A percentile compares a stretch with the other conserved stretches of the same genome.
These are phyloP conservation scores for Rissa tridactyla DNA, from an alignment of 2,113 vertebrate genomes.

Conservation along the genomic window DNA sequence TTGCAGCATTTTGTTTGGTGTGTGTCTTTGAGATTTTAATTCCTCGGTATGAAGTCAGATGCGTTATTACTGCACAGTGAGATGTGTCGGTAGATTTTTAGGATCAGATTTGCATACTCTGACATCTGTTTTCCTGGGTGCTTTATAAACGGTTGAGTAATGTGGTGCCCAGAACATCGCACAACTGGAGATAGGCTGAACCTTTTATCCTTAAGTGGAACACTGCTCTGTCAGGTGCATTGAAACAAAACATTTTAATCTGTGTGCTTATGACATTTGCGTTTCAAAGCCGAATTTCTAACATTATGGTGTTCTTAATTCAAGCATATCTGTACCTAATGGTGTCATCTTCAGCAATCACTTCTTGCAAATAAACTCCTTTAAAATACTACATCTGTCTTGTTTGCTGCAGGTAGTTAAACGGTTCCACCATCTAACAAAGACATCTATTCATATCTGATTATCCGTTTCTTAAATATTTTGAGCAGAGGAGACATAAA, in stretches of 20 bases:
- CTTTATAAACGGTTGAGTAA: not conserved
- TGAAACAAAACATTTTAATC: slow-evolving; percentile 34
- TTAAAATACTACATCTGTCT: slow-evolving; percentile 7
- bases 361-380: not conserved
- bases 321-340: not conserved
- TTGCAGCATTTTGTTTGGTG: not conserved
- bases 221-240: not conserved
- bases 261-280: not conserved
- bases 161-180: not conserved
- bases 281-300: not conserved
- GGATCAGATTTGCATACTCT: slow-evolving; percentile 14
- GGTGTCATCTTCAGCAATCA: slow-evolving; percentile 35
- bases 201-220: not conserved
- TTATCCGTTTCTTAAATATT: not conserved
- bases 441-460: not conserved
- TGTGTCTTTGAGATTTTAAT: slow-evolving; percentile 1
- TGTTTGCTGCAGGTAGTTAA: not conserved
- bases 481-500: slow-evolving; percentile 21
- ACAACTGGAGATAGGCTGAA: not conserved
- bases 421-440: not conserved
- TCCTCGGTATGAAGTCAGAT: slow-evolving; percentile 8
- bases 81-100: not conserved
- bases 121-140: slow-evolving; percentile 50
- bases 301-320: not conserved
- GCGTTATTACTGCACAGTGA: not conserved